Evolutionary conservation across 2,888 invertebrate species (phyloP).

Genomic region (Galerucella pusilla): DNA sequence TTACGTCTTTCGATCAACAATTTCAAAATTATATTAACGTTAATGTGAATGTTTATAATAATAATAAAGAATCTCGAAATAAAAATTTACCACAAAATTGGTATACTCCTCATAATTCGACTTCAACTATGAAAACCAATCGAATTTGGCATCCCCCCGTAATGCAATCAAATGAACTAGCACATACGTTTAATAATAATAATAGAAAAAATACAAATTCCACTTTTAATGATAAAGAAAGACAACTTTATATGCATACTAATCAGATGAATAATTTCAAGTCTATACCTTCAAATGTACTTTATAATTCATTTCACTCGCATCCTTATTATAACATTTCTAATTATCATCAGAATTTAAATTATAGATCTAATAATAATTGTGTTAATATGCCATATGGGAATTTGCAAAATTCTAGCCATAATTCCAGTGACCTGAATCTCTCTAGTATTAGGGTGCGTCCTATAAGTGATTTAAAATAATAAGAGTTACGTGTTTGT

Average conservation of each 20-base stretch:
- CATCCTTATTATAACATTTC: too few species aligned
- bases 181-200: too few species aligned
- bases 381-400: background rate
- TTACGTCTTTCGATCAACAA: background rate
- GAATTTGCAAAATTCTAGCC: background rate
- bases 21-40: background rate
- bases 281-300: too few species aligned
- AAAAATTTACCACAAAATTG: background rate
- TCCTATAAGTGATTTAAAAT: slow-evolving; percentile 14
- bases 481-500: background rate
- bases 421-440: background rate
- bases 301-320: too few species aligned
- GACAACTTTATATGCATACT: too few species aligned
- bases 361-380: background rate
- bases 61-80: background rate
- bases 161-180: background rate
- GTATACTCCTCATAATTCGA: background rate
- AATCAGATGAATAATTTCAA: too few species aligned
- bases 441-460: slow-evolving; percentile 13
- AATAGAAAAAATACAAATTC: too few species aligned
- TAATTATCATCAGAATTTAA: background rate
- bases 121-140: background rate
- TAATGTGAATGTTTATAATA: background rate
- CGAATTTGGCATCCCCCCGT: background rate
- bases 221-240: too few species aligned